A percentile compares a stretch with the other conserved stretches of the same genome.
Evolutionary conservation across 1,140 invertebrate genomes (phyloP).

Genomic region (Solenopsis invicta): DNA sequence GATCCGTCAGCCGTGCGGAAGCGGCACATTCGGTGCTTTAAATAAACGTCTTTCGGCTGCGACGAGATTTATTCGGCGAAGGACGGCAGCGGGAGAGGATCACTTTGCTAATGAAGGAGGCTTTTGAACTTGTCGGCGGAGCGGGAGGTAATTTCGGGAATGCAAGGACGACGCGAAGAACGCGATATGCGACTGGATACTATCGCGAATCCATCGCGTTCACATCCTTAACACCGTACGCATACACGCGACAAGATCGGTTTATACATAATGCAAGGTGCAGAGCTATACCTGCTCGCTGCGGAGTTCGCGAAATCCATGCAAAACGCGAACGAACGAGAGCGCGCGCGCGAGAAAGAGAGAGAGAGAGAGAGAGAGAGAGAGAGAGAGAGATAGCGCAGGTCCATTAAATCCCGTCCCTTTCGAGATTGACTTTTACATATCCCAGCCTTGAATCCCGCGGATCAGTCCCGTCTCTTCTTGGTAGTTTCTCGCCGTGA

Average conservation of each 20-base stretch:
- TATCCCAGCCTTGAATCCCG: conserved; percentile 28
- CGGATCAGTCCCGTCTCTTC: conserved; percentile 30
- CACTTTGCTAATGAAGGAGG: conserved; percentile 60
- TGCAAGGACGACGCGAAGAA: conserved; percentile 10
- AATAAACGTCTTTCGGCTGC: conserved; percentile 38
- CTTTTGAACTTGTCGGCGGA: conserved; percentile 46
- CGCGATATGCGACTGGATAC: neutral
- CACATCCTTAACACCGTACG: neutral
- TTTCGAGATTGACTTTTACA: conserved; percentile 52
- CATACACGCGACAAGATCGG: neutral
- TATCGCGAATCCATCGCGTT: conserved; percentile 17
- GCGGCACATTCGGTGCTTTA: conserved; percentile 43
- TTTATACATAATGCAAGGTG: conserved; percentile 51
- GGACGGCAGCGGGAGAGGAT: conserved; percentile 15
- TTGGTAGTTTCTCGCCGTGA: conserved; percentile 2
- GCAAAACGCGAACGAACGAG: conserved; percentile 26
- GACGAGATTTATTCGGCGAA: conserved; percentile 34
- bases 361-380: too few species aligned
- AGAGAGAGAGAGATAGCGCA: too few species aligned
- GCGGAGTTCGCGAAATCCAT: neutral
- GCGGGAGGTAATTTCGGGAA: conserved; percentile 31
- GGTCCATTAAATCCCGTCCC: conserved; percentile 45
- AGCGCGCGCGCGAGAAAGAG: too few species aligned
- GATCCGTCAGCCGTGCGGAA: conserved; percentile 41
- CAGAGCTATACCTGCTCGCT: neutral